A percentile compares a stretch with the other conserved stretches of the same genome.
Conservation (phyloP, 2,888 invertebrate genomes). For the Priocnemis perturbator region DNA sequence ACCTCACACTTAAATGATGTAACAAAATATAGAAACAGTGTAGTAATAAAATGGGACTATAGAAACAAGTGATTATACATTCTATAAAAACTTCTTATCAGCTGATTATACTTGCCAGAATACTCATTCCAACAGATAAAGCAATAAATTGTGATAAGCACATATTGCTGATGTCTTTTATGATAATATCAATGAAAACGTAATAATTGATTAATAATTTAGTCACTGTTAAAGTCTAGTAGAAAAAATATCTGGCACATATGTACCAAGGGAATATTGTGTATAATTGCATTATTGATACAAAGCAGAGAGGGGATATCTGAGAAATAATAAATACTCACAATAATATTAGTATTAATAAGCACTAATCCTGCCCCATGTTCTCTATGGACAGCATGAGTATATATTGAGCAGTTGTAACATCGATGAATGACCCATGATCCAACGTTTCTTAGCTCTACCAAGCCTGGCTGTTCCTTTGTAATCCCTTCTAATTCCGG, state of each 20-base stretch:
- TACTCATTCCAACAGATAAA: too few species aligned
- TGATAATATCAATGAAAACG: too few species aligned
- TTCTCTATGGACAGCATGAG: constrained; percentile 80
- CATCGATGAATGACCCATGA: constrained; percentile 81
- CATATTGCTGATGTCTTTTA: too few species aligned
- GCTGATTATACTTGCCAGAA: too few species aligned
- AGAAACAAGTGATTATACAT: too few species aligned
- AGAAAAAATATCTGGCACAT: too few species aligned
- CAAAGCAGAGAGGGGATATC: too few species aligned
- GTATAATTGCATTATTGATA: too few species aligned
- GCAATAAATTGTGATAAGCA: too few species aligned
- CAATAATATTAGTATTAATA: constrained; percentile 78
- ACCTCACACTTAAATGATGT: neutral
- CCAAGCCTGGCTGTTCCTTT: constrained; percentile 79
- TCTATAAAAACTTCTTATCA: too few species aligned
- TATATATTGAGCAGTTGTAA: constrained; percentile 80
- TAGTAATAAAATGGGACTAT: too few species aligned
- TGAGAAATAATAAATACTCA: constrained; percentile 73
- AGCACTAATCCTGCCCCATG: constrained; percentile 77
- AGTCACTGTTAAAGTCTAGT: neutral
- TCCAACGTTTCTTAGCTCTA: constrained; percentile 78
- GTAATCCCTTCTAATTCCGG: constrained; percentile 76
- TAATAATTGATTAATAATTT: neutral
- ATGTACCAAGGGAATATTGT: too few species aligned
- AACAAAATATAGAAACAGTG: neutral